phyloP scores from a whole-genome alignment of 1,140 invertebrate genomes.

The Hycleus cichorii region DNA sequence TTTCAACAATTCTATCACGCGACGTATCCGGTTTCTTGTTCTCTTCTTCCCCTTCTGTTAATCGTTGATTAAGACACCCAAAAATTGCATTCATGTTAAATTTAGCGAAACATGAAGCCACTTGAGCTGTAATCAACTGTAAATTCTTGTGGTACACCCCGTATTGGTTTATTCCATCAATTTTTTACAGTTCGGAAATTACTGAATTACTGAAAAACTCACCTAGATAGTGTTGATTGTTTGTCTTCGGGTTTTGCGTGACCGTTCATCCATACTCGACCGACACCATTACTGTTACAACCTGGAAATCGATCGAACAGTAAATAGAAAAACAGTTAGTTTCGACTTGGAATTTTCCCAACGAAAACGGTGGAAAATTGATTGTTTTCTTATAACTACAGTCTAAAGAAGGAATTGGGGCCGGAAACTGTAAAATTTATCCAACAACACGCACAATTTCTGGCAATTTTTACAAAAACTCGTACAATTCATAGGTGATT shows the following conservation, averaged over 20 bases:
- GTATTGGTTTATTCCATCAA: no score
- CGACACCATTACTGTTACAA: conserved; percentile 37
- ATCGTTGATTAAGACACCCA: no score
- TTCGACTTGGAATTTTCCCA: background rate
- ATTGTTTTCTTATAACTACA: background rate
- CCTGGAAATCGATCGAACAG: conserved; percentile 11
- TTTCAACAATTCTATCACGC: conserved; percentile 1
- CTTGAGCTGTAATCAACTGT: background rate
- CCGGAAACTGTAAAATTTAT: background rate
- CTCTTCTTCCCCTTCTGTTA: no score
- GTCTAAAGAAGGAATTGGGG: background rate
- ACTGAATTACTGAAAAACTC: conserved; percentile 3
- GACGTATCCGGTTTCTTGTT: conserved; percentile 8
- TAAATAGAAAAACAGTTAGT: background rate
- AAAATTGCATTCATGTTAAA: background rate
- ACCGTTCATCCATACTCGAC: conserved; percentile 41
- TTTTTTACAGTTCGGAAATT: no score
- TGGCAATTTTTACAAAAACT: no score
- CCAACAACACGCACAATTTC: no score
- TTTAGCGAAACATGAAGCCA: background rate
- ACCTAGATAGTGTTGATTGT: conserved; percentile 42
- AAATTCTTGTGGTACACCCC: no score
- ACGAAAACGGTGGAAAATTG: background rate
- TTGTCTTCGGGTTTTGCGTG: conserved; percentile 42
- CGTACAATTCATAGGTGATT: no score